These are phyloP conservation scores for Octopus sinensis DNA, from an alignment of 1,140 invertebrate genomes.

Conservation along the genomic window DNA sequence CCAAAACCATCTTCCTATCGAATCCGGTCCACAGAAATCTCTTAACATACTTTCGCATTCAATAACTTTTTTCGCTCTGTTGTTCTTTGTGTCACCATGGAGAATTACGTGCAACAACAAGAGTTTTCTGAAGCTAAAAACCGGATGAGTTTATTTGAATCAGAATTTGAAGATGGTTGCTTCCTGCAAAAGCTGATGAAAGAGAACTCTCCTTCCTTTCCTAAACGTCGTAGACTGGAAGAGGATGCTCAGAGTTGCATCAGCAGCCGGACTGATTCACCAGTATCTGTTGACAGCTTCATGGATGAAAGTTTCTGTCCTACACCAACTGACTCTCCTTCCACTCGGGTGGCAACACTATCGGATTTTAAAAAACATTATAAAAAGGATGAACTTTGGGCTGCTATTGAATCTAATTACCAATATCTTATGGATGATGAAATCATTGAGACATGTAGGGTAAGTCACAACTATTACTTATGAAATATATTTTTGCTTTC, in stretches of 20 bases:
- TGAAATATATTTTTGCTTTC: too few species aligned
- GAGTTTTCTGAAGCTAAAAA: background rate
- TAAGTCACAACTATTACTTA: slow-evolving; percentile 43
- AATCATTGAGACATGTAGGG: slow-evolving; percentile 82
- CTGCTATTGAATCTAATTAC: slow-evolving; percentile 77
- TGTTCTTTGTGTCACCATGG: slow-evolving; percentile 13
- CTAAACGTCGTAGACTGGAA: slow-evolving; percentile 38
- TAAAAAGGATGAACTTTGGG: slow-evolving; percentile 78
- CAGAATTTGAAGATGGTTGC: slow-evolving; percentile 19
- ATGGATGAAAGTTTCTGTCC: slow-evolving; percentile 30
- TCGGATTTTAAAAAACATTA: slow-evolving; percentile 37
- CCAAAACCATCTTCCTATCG: too few species aligned
- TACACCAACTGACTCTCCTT: slow-evolving; percentile 29
- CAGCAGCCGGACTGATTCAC: slow-evolving; percentile 41
- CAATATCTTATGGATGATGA: slow-evolving; percentile 92
- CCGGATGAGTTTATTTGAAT: background rate
- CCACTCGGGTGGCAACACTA: slow-evolving; percentile 29
- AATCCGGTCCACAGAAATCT: background rate
- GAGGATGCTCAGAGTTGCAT: slow-evolving; percentile 30
- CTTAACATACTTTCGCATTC: background rate
- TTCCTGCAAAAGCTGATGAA: slow-evolving; percentile 21
- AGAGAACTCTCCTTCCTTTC: slow-evolving; percentile 31
- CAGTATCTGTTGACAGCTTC: slow-evolving; percentile 21
- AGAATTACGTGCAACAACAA: slow-evolving; percentile 13
- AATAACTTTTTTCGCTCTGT: background rate